Evolutionary conservation across 2,797 vertebrate genomes (phyloP), one percentile per base, ranked within the genome.

Genomic region (Pempheris klunzingeri): DNA sequence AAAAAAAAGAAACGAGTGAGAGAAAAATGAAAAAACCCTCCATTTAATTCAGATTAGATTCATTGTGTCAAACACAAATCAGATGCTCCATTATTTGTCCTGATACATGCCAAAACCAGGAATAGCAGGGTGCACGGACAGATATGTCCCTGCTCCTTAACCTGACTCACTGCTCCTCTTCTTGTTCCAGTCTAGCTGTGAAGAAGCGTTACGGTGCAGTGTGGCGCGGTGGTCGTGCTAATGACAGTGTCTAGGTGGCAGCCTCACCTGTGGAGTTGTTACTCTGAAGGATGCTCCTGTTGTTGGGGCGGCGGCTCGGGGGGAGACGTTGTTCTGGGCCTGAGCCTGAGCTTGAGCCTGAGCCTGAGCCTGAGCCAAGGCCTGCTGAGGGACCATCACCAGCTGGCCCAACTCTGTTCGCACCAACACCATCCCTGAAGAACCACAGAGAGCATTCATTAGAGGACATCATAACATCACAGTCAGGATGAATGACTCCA

Each of bases 341-440:
- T 96, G 95, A 7, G 90, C 92, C 9, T 95, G 94, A 13, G 91
- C 93, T 18, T 94, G 93, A 3, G 92, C 95, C 50, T 96, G 94
- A 0, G 95, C 95, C 61, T 95, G 94, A 0, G 94, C 89, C 15
- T 96, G 93, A 5, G 90, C 95, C 95, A 97, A 89, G 15, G 96
- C 96, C 89, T 97, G 96, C 92, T 97, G 96, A 46, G 96, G 96
- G 85, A 96, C 95, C 96, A 97, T 96, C 28, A 97, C 96, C 20
- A 97, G 92, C 86, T 97, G 96, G 2, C 96, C 96, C 24, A 96
- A 77, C 61, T 97, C 97, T 0, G 96, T 97, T 26, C 96, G 95
- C 52, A 97, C 96, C 91, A 97, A 82, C 41, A 97, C 95, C 96
- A 97, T 97, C 47, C 96, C 96, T 97, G 71, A 55, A 76, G 80